Percentiles rank a stretch among this genome's conserved stretches.
Evolutionary conservation across 2,797 vertebrate genomes (phyloP).

Genomic region (Peromyscus eremicus): DNA sequence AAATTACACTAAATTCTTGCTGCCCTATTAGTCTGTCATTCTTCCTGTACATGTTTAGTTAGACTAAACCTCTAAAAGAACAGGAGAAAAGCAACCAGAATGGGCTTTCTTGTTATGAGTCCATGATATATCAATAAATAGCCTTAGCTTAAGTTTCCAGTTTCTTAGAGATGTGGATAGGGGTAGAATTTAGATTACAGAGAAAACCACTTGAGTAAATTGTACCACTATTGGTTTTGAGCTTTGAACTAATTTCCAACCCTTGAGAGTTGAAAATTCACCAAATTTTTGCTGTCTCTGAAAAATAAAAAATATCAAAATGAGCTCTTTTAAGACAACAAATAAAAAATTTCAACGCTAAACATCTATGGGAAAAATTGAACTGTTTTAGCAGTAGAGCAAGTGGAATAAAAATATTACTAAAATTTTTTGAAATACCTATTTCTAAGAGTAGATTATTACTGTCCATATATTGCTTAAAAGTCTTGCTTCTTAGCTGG

Average conservation of each 20-base stretch:
- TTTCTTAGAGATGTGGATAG: background rate
- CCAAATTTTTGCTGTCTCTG: slow-evolving; percentile 15
- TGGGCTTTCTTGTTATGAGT: background rate
- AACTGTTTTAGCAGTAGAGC: slow-evolving; percentile 17
- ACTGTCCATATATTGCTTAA: background rate
- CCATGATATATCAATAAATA: background rate
- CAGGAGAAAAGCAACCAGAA: slow-evolving; percentile 8
- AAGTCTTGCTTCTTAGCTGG: background rate
- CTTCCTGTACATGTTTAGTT: slow-evolving; percentile 1
- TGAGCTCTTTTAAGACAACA: background rate
- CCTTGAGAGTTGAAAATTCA: slow-evolving; percentile 10
- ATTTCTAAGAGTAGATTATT: background rate
- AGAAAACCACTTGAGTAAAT: slow-evolving; percentile 46
- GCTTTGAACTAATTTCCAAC: slow-evolving; percentile 56
- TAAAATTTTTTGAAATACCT: slow-evolving; percentile 34
- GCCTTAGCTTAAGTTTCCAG: background rate
- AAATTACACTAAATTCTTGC: background rate
- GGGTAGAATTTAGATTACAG: slow-evolving; percentile 44
- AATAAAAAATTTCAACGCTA: background rate
- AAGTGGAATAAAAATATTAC: slow-evolving; percentile 6
- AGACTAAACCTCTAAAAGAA: background rate
- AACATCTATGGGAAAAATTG: background rate
- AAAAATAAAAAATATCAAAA: background rate
- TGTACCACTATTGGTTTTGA: background rate
- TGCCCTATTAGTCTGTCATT: background rate